Percentiles rank a stretch among this genome's conserved stretches.
These are phyloP conservation scores for Zaprionus tsacasi DNA, from an alignment of 1,140 invertebrate species.

Conservation along the genomic window DNA sequence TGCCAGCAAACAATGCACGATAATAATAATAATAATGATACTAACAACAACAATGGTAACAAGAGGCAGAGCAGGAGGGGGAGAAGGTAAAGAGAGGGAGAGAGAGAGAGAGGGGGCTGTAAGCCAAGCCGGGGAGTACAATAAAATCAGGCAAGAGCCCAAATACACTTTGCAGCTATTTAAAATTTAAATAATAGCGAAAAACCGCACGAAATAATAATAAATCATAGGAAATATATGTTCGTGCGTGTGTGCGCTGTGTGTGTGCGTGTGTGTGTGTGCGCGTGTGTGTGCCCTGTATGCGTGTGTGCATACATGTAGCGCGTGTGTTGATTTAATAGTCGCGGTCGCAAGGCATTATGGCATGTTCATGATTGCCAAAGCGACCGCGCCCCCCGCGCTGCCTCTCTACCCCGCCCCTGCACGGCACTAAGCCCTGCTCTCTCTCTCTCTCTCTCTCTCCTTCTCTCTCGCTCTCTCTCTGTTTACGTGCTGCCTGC, in stretches of 20 bases:
- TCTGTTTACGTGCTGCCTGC: neutral
- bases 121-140: slow-evolving; percentile 61
- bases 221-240: slow-evolving; percentile 77
- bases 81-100: neutral
- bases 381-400: neutral
- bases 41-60: slow-evolving; percentile 50
- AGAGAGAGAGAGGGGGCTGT: slow-evolving; percentile 10
- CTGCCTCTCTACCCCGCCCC: neutral
- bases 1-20: slow-evolving; percentile 76
- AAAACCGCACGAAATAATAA: slow-evolving; percentile 81
- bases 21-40: slow-evolving; percentile 72
- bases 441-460: neutral
- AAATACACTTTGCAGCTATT: slow-evolving; percentile 78
- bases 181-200: slow-evolving; percentile 82
- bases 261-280: slow-evolving; percentile 2
- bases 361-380: slow-evolving; percentile 80
- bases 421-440: neutral
- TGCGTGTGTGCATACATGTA: slow-evolving; percentile 24
- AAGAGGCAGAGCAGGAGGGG: slow-evolving; percentile 7
- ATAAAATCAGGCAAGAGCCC: slow-evolving; percentile 44
- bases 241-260: slow-evolving; percentile 1
- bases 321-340: slow-evolving; percentile 79
- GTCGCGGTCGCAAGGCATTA: slow-evolving; percentile 78
- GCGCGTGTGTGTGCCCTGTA: slow-evolving; percentile 5
- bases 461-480: neutral